phyloP scores from a whole-genome alignment of 2,888 invertebrate species.

The Schizaphis graminum region DNA sequence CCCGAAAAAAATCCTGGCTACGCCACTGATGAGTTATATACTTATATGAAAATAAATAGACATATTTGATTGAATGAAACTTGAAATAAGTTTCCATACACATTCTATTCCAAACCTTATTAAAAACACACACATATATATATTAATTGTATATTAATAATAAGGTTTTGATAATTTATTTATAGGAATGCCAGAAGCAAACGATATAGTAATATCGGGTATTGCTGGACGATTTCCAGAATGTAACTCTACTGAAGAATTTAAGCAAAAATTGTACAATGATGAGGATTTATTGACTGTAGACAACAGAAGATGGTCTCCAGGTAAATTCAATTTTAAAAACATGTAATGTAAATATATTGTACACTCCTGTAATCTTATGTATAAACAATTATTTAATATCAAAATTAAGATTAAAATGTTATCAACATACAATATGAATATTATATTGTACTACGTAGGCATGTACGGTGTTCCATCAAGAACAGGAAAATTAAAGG shows the following conservation, averaged over 20 bases:
- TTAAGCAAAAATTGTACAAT: slow-evolving; percentile 89
- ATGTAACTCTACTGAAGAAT: slow-evolving; percentile 91
- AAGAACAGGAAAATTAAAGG: slow-evolving; percentile 71
- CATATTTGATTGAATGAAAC: too few relatives aligned
- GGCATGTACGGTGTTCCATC: slow-evolving; percentile 68
- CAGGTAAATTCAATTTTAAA: slow-evolving; percentile 73
- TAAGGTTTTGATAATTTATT: background rate
- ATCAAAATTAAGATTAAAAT: background rate
- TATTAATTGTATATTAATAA: too few relatives aligned
- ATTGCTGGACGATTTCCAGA: slow-evolving; percentile 90
- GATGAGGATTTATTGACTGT: slow-evolving; percentile 94
- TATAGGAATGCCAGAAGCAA: slow-evolving; percentile 31
- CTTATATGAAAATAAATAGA: too few relatives aligned
- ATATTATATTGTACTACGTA: background rate
- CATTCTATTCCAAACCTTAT: too few relatives aligned
- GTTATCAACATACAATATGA: background rate
- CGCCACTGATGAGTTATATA: too few relatives aligned
- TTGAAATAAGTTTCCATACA: too few relatives aligned
- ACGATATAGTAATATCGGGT: slow-evolving; percentile 83
- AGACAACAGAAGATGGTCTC: slow-evolving; percentile 90
- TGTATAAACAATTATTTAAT: background rate
- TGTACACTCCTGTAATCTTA: background rate
- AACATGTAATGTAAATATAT: background rate
- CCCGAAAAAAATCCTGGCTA: too few relatives aligned
- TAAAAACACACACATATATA: too few relatives aligned